Evolutionary conservation across 2,888 invertebrate genomes (phyloP), one percentile per base, ranked within the genome.

Genomic region (Azorinus chamasolen): DNA sequence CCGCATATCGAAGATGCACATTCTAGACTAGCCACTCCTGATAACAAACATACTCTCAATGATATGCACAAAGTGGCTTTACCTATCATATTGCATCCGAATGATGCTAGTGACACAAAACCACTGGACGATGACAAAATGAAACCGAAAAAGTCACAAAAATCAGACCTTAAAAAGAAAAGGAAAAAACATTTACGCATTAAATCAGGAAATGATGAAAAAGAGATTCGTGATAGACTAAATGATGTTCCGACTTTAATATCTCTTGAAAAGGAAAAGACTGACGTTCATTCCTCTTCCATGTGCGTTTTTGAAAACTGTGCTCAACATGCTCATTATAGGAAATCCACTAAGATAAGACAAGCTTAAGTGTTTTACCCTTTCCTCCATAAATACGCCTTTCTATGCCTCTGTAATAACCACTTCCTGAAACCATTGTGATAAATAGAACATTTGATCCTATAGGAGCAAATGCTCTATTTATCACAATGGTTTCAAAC

Each of bases 161-260:
- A 57, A 32, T 41, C 45, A 32, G 69, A 54, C 32, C 37, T 45
- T 27, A 83, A 77, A 69, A 74, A 68, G 46, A 80, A 74, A 50
- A 83, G 78, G 61, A 83, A 72, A 65, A 37, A 59, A 22, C 22
- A 14, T 14, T 54, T 32, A 18, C 62, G 81, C 48, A 48, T 72
- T 14, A 74, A 75, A 57, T 78, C 78, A 14, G 72, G 78, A n/a
- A 51, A 62, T 39, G 66, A 66, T 12, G 84, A 86, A 32, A 79
- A 73, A 16, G 76, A 76, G 43, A 50, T 80, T 12, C 79, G 32
- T 12, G 86, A 86, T 61, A 78, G 71, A 55, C 43, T 86, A 18
- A 86, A 86, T 54, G 86, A 86, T 62, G 80, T 86, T 6, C 72
- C 84, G n/a, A 86, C 86, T 8, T 66, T 84, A 50, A 83, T 86